Conservation (phyloP, 2,888 invertebrate species). For the Orchesellides sinensis region DNA sequence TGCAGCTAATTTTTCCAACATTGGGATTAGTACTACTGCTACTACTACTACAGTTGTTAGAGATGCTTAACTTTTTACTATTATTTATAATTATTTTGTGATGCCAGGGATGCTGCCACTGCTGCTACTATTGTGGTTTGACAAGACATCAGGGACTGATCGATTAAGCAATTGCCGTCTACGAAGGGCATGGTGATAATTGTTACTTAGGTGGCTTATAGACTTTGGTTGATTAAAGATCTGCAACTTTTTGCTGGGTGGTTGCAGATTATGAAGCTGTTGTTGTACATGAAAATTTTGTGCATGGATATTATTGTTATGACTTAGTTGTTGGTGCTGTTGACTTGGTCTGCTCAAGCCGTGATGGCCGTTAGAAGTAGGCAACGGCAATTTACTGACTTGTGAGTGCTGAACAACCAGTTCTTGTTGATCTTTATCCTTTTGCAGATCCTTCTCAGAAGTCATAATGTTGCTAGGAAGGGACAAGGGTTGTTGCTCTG, state of each 20-base stretch:
- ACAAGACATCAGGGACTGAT: constrained; percentile 67
- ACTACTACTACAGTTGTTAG: constrained; percentile 35
- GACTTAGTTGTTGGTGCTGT: constrained; percentile 50
- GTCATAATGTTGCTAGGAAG: constrained; percentile 53
- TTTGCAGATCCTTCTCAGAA: constrained; percentile 52
- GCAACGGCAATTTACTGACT: constrained; percentile 44
- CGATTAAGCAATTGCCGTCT: constrained; percentile 50
- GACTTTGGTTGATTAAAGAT: constrained; percentile 53
- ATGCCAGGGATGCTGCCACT: constrained; percentile 43
- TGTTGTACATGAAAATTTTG: constrained; percentile 43
- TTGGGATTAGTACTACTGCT: constrained; percentile 26
- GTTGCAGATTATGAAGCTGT: constrained; percentile 4
- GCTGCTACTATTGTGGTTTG: constrained; percentile 50
- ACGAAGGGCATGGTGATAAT: constrained; percentile 47
- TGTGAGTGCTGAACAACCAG: constrained; percentile 55
- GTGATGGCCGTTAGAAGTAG: constrained; percentile 4
- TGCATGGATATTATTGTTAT: constrained; percentile 44
- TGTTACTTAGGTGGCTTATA: constrained; percentile 53
- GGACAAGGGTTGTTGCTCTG: constrained; percentile 50
- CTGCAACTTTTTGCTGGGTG: constrained; percentile 47
- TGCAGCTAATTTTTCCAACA: constrained; percentile 36
- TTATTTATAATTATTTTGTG: constrained; percentile 29
- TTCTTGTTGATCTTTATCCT: constrained; percentile 55
- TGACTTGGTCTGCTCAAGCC: constrained; percentile 37
- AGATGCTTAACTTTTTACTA: constrained; percentile 32